Base-by-base conservation (phyloP, 2,888 invertebrate genomes). In the Watsonalla cultraria region DNA sequence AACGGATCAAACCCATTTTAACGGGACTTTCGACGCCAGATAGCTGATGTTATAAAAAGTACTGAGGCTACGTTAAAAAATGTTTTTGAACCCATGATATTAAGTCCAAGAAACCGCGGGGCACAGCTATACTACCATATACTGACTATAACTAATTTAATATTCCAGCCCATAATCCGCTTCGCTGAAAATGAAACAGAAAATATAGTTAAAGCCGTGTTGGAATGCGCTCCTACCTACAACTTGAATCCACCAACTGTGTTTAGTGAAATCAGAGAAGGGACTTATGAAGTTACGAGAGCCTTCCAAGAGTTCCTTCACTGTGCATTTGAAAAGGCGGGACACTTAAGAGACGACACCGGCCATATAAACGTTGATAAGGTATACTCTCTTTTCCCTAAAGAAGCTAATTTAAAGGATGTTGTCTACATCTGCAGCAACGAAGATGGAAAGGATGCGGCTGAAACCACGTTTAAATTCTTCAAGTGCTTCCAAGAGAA, bases 311-410 rank as follows among this genome's bases (percentile, higher is more conserved):
- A 80, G n/a, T 82, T 79, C 45, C 53, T 80, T 4, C 70, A 78
- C 42, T 89, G 90, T 61, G 66, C 82, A 52, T 72, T 79, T 56
- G 71, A 70, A 53, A 76, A 74, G 50, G 54, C 78, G 11, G 75
- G 75, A n/a, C 68, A 72, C 7, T 58, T 61, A 6, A 61, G 69
- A 13, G 49, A 58, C 5, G 61, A 68, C 15, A 84, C 8, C 11
- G 42, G 82, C 5, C 68, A 74, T 47, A 58, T 86, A 34, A 75
- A 82, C 5, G 75, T 73, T 2, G 80, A 82, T 0, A 74, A 73
- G 11, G 61, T 78, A 13, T 63, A 70, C 45, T 57, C 65, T 0
- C 63, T 78, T 14, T 59, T 84, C 13, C 72, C 73, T 0, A 61
- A 68, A 8, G 66, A 73, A 37, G 63, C 70, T 0, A 67, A 66